Base-by-base conservation (phyloP, 2,797 vertebrate species). In the Rhabdomys pumilio region DNA sequence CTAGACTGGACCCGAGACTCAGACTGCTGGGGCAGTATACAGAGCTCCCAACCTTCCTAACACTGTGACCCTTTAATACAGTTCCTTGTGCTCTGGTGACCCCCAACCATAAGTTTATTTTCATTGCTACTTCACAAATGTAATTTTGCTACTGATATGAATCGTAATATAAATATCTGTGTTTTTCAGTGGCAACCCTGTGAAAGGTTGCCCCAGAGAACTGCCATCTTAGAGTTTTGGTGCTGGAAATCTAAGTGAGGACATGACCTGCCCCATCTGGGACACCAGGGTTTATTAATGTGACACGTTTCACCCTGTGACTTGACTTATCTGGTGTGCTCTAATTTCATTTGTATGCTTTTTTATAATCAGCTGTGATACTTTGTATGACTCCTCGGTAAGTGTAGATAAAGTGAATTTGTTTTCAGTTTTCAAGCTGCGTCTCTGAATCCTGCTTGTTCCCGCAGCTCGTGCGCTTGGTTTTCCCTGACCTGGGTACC, bases 401-500 rank as follows among this genome's bases (percentile, higher is more conserved):
- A 85, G 31, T 53, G 50, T 67, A 85, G 83, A 67, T 50, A 24
- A n/a, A 67, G 11, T 24, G 63, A 67, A 12, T 85, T 67, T 85
- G 44, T n/a, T 2, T 53, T 34, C 31, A 13, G 19, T 24, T 85
- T 67, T 63, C 13, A 7, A 53, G 65, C 19, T 38, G 0, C 61
- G 81, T 29, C 13, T 97, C 84, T 87, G 72, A 95, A 91, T 90
- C 90, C 95, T 79, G 3, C 9, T 96, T 96, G 1, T 72, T 89
- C 63, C 50, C 96, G 76, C 50, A 98, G 98, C 97, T 98, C 10
- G 81, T 98, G 94, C 95, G n/a, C 17, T 96, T 98, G 94, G 98
- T 98, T 93, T 98, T 98, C 47, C 98, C 98, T 0, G 97, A 96
- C 63, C 97, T 98, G 81, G 89, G 97, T n/a, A 98, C 98, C 94